Evolutionary conservation across 30 jellyfish, hydroid and myxozoan species (phyloP).

Genomic region (Hydractinia symbiolongicarpus): DNA sequence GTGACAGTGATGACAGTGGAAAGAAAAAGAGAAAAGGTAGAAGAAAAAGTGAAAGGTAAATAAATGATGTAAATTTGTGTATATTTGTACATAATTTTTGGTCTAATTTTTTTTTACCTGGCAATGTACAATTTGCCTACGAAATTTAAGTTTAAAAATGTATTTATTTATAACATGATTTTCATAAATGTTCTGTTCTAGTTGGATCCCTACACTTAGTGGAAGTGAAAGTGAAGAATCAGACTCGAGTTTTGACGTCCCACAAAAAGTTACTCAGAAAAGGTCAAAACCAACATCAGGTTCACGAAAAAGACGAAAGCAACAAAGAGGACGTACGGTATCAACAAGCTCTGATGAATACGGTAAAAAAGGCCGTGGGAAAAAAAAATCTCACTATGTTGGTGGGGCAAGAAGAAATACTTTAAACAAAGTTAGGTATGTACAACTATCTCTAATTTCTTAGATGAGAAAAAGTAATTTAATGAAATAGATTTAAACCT

Average conservation of each 20-base stretch:
- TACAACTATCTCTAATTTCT: not conserved
- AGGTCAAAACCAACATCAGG: conserved; percentile 31
- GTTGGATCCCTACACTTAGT: conserved; percentile 79
- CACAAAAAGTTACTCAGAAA: conserved; percentile 42
- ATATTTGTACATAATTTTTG: too few relatives aligned
- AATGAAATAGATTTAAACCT: too few relatives aligned
- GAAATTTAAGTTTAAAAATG: too few relatives aligned
- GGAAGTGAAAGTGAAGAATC: conserved; percentile 78
- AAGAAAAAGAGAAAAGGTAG: conserved; percentile 26
- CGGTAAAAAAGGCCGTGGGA: conserved; percentile 6
- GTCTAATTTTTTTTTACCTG: too few relatives aligned
- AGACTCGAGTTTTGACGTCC: conserved; percentile 66
- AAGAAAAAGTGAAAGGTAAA: conserved; percentile 47
- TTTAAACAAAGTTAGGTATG: conserved; percentile 30
- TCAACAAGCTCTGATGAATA: conserved; percentile 30
- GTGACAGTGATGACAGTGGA: conserved; percentile 52
- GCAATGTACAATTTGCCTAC: too few relatives aligned
- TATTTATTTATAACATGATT: not conserved
- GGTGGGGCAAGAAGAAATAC: not conserved
- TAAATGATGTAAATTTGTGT: not conserved
- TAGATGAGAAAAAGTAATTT: too few relatives aligned
- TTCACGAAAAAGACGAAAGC: conserved; percentile 16
- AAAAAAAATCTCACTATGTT: not conserved
- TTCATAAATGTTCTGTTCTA: conserved; percentile 27
- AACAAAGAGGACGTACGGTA: not conserved